phyloP scores from a whole-genome alignment of 2,888 invertebrate genomes.

The Taphrorychus bicolor region DNA sequence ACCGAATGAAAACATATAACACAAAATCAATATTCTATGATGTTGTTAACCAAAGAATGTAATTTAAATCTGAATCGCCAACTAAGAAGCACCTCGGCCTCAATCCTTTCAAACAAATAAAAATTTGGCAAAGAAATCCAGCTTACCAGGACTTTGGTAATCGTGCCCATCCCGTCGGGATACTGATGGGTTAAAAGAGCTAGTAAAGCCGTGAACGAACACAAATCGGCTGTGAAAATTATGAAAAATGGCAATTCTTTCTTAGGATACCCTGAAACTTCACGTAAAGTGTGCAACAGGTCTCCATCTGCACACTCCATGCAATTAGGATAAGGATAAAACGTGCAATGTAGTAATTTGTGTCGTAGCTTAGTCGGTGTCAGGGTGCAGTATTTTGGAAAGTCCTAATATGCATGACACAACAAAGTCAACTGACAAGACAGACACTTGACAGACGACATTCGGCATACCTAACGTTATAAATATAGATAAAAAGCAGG shows the following conservation, averaged over 20 bases:
- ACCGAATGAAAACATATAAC: too few species aligned
- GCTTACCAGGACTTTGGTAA: constrained; percentile 79
- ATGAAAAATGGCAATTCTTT: constrained; percentile 93
- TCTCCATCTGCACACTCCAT: constrained; percentile 93
- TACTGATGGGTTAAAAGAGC: constrained; percentile 91
- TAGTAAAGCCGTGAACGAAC: constrained; percentile 88
- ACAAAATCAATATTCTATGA: too few species aligned
- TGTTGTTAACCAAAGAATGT: too few species aligned
- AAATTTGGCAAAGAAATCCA: constrained; percentile 84
- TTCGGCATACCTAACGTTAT: too few species aligned
- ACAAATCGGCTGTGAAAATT: constrained; percentile 88
- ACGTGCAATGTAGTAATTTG: too few species aligned
- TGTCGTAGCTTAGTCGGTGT: too few species aligned
- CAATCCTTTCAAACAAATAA: constrained; percentile 80
- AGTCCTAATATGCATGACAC: too few species aligned
- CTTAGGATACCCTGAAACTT: constrained; percentile 91
- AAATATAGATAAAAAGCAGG: too few species aligned
- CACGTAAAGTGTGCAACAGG: constrained; percentile 87
- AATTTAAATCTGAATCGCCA: constrained; percentile 72
- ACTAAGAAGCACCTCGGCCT: constrained; percentile 81
- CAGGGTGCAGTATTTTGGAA: too few species aligned
- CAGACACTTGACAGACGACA: too few species aligned
- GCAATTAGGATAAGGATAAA: constrained; percentile 91
- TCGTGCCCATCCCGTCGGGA: constrained; percentile 86
- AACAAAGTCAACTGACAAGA: too few species aligned